Percentiles rank a stretch among this genome's conserved stretches.
Evolutionary conservation across 2,888 invertebrate genomes (phyloP).

Genomic region (Zonitis immaculata): DNA sequence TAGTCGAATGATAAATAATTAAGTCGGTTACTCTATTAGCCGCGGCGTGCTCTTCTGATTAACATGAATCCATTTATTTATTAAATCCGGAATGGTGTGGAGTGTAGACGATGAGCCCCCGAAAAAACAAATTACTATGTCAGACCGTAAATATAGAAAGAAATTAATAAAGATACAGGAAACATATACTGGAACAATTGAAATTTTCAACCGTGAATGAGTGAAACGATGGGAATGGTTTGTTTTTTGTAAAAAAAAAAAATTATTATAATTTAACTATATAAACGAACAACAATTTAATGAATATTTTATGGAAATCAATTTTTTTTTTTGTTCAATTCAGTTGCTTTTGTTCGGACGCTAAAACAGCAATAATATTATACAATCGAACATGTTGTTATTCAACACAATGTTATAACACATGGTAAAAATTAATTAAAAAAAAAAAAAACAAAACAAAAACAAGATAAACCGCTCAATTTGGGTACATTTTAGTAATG

Average conservation of each 20-base stretch:
- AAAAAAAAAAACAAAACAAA: neutral
- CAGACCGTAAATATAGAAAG: constrained; percentile 5
- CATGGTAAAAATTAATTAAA: neutral
- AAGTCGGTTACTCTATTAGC: neutral
- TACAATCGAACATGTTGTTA: too few relatives aligned
- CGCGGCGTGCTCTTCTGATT: neutral
- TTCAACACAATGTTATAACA: neutral
- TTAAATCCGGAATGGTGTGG: constrained; percentile 4
- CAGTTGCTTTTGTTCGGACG: neutral
- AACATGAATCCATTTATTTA: constrained; percentile 7
- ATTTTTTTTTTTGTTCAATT: neutral
- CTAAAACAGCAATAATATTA: neutral
- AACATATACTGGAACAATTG: constrained; percentile 8
- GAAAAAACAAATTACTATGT: constrained; percentile 8
- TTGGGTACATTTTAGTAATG: neutral
- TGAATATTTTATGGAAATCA: neutral
- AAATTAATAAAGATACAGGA: constrained; percentile 9
- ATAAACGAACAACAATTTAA: neutral
- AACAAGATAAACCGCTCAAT: neutral
- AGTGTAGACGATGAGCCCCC: constrained; percentile 5
- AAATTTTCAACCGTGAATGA: constrained; percentile 7
- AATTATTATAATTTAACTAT: neutral
- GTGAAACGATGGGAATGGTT: constrained; percentile 6
- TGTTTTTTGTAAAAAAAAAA: neutral
- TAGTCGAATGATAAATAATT: too few relatives aligned